Percentiles rank a stretch among this genome's conserved stretches.
Conservation (phyloP, 2,113 vertebrate genomes). For the Poeciliopsis prolifica region DNA sequence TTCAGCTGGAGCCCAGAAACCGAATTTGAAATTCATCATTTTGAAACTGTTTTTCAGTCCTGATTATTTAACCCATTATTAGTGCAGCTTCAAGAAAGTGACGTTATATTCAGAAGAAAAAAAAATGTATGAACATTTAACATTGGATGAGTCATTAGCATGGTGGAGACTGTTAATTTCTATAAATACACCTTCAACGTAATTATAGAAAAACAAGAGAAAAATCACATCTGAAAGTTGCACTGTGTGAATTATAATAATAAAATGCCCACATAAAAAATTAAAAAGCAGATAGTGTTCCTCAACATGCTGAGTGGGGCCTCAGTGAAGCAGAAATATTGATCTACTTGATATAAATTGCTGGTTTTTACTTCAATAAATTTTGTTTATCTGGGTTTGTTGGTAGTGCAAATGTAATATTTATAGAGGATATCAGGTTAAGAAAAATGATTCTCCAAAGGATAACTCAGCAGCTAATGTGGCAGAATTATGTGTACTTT, state of each 20-base stretch:
- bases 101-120: no score
- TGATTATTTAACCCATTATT: neutral
- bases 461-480: neutral
- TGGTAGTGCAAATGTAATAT: neutral
- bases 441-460: neutral
- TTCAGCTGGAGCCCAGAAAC: conserved; percentile 33
- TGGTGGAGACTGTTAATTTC: no score
- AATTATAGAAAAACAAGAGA: neutral
- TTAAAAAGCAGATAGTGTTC: neutral
- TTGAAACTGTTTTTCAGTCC: conserved; percentile 23
- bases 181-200: no score
- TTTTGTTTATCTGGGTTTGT: neutral
- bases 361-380: neutral
- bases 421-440: neutral
- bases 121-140: no score
- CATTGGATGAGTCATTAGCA: no score
- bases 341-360: neutral
- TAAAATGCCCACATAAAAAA: neutral
- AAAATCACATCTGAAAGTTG: neutral
- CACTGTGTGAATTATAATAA: neutral
- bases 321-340: neutral
- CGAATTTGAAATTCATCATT: conserved; percentile 40
- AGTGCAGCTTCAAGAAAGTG: neutral
- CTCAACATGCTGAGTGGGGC: neutral
- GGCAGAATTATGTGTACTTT: neutral